These are phyloP conservation scores for Phaethornis superciliosus DNA, from an alignment of 2,113 vertebrate genomes.

Conservation along the genomic window DNA sequence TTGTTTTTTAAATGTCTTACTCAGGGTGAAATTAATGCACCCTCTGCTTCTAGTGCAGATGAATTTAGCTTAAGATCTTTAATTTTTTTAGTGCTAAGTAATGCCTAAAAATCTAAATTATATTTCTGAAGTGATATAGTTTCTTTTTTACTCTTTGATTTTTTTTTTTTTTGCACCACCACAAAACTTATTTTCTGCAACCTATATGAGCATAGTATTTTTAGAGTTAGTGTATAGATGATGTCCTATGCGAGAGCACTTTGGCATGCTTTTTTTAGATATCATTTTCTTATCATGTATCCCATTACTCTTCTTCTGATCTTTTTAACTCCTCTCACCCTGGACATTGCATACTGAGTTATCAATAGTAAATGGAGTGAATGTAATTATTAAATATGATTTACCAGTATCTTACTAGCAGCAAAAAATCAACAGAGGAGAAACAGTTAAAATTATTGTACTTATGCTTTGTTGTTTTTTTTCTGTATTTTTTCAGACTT, in stretches of 20 bases:
- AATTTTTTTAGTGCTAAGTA: neutral
- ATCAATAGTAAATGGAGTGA: neutral
- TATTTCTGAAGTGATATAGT: neutral
- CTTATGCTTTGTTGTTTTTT: neutral
- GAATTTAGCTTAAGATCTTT: neutral
- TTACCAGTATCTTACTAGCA: neutral
- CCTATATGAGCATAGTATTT: neutral
- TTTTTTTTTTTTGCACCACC: neutral
- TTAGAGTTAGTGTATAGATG: neutral
- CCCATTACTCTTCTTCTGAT: neutral
- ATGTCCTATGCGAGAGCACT: neutral
- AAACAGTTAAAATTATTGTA: neutral
- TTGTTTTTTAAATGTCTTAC: constrained; percentile 30
- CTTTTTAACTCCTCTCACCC: neutral
- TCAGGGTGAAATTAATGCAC: neutral
- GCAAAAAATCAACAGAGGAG: neutral
- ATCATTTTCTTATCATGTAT: neutral
- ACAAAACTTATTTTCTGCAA: neutral
- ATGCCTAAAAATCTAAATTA: constrained; percentile 4
- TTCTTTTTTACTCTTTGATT: neutral
- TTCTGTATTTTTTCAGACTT: neutral
- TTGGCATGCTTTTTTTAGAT: neutral
- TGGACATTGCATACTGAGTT: neutral
- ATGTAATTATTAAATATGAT: neutral
- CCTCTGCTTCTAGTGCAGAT: neutral